Conservation (phyloP, 2,797 vertebrate species). For the Xiphorhynchus erythropygius region DNA sequence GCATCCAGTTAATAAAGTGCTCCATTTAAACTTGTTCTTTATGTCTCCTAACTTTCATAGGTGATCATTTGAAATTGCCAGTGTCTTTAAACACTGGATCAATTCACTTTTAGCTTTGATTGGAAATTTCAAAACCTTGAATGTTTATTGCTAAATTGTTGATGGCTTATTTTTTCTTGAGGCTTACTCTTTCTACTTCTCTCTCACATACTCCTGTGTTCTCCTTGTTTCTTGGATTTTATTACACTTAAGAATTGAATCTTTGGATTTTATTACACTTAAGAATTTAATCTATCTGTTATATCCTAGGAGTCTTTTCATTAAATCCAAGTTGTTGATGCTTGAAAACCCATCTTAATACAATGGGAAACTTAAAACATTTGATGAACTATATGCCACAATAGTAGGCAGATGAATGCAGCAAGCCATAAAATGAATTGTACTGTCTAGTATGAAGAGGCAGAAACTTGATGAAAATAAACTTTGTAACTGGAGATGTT, state of each 20-base stretch:
- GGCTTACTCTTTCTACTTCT: background rate
- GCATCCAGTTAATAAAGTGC: background rate
- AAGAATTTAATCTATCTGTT: background rate
- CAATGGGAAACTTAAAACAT: background rate
- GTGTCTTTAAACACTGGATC: background rate
- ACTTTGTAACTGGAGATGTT: background rate
- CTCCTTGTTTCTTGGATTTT: background rate
- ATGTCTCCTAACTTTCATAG: background rate
- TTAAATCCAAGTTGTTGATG: background rate
- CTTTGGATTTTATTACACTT: background rate
- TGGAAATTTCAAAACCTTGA: background rate
- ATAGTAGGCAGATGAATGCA: background rate
- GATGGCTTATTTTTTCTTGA: background rate
- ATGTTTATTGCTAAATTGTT: background rate
- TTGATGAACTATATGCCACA: background rate
- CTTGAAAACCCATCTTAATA: background rate
- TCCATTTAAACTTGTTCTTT: background rate
- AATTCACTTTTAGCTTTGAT: background rate
- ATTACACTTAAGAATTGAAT: background rate
- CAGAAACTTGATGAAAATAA: background rate
- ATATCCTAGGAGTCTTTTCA: background rate
- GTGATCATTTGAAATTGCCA: background rate
- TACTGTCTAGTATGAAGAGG: background rate
- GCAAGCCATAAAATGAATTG: background rate
- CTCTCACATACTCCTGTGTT: background rate